These are phyloP conservation scores for Aphidius colemani DNA, from an alignment of 2,888 invertebrate species.

Conservation along the genomic window DNA sequence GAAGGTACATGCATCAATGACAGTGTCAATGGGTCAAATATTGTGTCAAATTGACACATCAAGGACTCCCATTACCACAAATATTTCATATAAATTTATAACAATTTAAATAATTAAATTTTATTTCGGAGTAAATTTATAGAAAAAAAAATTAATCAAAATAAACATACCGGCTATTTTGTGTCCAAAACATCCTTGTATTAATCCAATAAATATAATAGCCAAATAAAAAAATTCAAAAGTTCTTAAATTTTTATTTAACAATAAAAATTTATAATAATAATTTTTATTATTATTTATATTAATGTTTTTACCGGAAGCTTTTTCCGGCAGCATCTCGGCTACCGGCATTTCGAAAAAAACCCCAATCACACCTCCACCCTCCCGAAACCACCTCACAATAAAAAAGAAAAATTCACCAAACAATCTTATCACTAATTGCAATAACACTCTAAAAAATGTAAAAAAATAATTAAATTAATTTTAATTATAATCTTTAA, in stretches of 20 bases:
- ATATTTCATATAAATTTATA: too few species aligned
- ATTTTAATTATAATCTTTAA: not conserved
- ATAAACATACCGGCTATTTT: slow-evolving; percentile 29
- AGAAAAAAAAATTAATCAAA: too few species aligned
- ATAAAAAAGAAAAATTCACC: not conserved
- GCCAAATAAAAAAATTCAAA: slow-evolving; percentile 27
- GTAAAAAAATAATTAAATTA: not conserved
- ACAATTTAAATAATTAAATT: too few species aligned
- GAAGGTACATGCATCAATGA: too few species aligned
- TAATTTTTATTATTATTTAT: not conserved
- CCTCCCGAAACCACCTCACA: slow-evolving; percentile 15
- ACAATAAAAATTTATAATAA: not conserved
- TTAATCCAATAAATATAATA: slow-evolving; percentile 24
- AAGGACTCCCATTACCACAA: too few species aligned
- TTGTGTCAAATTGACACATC: too few species aligned
- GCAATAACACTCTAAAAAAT: not conserved
- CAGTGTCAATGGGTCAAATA: too few species aligned
- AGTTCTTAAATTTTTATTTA: not conserved
- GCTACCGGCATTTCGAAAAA: slow-evolving; percentile 53
- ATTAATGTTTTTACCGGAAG: slow-evolving; percentile 38
- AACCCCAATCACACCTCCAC: slow-evolving; percentile 32
- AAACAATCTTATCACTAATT: slow-evolving; percentile 4
- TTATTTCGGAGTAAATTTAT: too few species aligned
- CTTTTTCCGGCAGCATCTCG: slow-evolving; percentile 49
- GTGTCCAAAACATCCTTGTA: slow-evolving; percentile 26